These are phyloP conservation scores for Metopolophium dirhodum DNA, from an alignment of 1,140 invertebrate species.

Conservation along the genomic window DNA sequence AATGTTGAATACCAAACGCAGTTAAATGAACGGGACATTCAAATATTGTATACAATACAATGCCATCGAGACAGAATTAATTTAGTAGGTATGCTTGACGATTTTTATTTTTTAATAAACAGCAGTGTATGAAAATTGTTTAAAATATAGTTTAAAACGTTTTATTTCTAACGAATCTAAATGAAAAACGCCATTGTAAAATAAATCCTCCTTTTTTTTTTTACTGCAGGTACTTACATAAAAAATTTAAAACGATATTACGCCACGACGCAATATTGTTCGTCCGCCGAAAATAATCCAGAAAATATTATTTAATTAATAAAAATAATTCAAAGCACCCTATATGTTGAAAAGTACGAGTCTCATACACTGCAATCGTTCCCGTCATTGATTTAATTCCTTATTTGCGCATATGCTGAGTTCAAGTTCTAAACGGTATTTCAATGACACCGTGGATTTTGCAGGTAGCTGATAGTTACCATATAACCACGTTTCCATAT, in stretches of 20 bases:
- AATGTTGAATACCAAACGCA: background rate
- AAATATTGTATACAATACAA: background rate
- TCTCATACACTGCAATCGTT: background rate
- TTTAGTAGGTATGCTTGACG: background rate
- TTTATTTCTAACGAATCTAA: background rate
- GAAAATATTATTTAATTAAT: background rate
- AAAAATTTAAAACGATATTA: background rate
- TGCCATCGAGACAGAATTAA: background rate
- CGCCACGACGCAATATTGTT: background rate
- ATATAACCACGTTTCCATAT: background rate
- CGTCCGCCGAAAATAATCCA: background rate
- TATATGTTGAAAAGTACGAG: background rate
- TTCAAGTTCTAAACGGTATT: background rate
- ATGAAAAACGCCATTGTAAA: background rate
- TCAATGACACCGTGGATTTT: background rate
- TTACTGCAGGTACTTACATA: background rate
- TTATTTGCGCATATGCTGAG: background rate
- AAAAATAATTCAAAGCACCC: background rate
- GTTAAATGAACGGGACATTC: background rate
- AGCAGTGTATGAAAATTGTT: background rate
- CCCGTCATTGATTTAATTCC: background rate
- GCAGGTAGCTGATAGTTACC: background rate
- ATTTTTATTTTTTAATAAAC: slow-evolving; percentile 11
- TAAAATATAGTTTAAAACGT: background rate
- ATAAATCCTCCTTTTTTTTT: background rate